Evolutionary conservation across 2,888 invertebrate species (phyloP), one percentile per base, ranked within the genome.

Genomic region (Colostygia pectinataria): DNA sequence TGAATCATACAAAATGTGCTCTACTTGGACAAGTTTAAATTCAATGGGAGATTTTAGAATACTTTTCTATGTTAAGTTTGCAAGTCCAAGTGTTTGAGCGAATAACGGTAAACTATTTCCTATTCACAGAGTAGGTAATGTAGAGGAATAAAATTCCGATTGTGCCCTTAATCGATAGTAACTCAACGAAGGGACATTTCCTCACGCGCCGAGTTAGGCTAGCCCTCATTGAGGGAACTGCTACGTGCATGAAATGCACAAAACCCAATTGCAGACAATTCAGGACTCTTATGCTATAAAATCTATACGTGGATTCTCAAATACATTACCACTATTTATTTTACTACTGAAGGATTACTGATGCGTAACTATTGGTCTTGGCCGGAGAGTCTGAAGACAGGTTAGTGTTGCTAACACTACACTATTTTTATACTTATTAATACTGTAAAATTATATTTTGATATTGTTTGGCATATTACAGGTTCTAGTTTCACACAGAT

Each of bases 201-300:
- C 65, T 78, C 81, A 82, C 82, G 82, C 80, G 74, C 65, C 59
- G 38, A 58, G 53, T 53, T 67, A 63, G 72, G 65, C 38, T 65
- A 74, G 74, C 72, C 74, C 78, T 72, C 71, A 65, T 73, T 72
- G 74, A 74, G 68, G 71, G 74, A 74, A 69, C 65, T 36, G 46
- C 46, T 66, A 82, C 83, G 82, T 83, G 83, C 71, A 68, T 71
- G 73, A 71, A 79, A 78, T 83, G 65, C 63, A 67, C 65, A 80
- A 80, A 68, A 66, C 65, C 55, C 59, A 61, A 59, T 66, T 56
- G 59, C 51, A 59, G 57, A 55, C 65, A 56, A 63, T 50, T 65
- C 55, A 55, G 34, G 58, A 33, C n/a, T 33, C 20, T 4, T 3
- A 18, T 47, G 56, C 40, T 59, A 59, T 66, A 67, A 64, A 71